Base-by-base conservation (phyloP, 1,140 invertebrate genomes). In the Plectus sambesii region DNA sequence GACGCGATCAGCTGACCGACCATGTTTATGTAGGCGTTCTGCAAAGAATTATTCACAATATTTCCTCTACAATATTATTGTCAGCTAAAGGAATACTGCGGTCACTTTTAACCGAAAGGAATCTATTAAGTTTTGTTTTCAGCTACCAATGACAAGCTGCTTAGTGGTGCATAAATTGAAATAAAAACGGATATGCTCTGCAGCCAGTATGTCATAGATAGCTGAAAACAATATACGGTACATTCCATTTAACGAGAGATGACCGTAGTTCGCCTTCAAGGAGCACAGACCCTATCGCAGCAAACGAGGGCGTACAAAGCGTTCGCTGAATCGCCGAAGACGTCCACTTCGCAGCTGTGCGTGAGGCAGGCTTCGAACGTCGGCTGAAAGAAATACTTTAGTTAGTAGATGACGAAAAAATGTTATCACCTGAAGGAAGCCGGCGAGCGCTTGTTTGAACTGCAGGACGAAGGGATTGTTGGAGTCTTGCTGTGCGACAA, bases 351-450 rank as follows among this genome's bases (percentile, higher is more conserved):
- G 26, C 26, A 49, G n/a, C 29, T 50, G 39, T 53, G 35, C n/a
- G 40, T 42, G 1, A 53, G 47, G n/a, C 46, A 50, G 0, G 51
- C 35, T 15, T 53, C 51, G 39, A 53, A 53, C 2, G 42, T 48
- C 12, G 42, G 42, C 50, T 52, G 45, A 26, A 49, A 51, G 29
- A 39, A n/a, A 50, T 3, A 27, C 19, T n/a, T n/a, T n/a, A n/a
- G n/a, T 17, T 9, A 8, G 2, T 19, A 47, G 29, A 8, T 23
- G 15, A 5, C 1, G 0, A 5, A 20, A 3, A 23, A 8, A 26
- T 6, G n/a, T 1, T 15, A 20, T 6, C 38, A 43, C 42, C 41
- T 42, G 49, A 12, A 51, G 15, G 25, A 51, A 46, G 20, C 40
- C 49, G n/a, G 29, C 27, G 17, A 51, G 37, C 19, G 24, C 5